These are phyloP conservation scores for Eupleurogrammus muticus DNA, from an alignment of 2,797 vertebrate genomes.

Conservation along the genomic window DNA sequence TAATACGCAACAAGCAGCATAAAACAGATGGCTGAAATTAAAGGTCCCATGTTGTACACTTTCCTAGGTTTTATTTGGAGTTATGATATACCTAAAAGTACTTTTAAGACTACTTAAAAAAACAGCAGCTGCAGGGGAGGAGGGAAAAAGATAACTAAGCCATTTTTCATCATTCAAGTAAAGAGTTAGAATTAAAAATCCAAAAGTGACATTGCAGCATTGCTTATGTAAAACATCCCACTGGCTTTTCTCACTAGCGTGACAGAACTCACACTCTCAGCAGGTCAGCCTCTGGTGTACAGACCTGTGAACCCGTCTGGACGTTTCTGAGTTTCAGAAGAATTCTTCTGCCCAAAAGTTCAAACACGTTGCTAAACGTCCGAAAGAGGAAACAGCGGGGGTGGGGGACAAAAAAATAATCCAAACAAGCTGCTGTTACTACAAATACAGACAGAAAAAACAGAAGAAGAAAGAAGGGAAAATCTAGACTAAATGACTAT, in stretches of 20 bases:
- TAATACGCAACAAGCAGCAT: background rate
- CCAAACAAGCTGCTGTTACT: background rate
- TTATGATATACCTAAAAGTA: no score
- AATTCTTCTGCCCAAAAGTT: background rate
- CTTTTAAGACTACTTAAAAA: no score
- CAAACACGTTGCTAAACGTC: background rate
- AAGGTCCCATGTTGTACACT: no score
- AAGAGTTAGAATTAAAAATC: background rate
- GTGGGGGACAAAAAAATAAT: background rate
- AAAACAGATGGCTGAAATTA: background rate
- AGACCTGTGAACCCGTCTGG: background rate
- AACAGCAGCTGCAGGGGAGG: no score
- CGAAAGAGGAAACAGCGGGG: background rate
- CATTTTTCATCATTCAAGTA: background rate
- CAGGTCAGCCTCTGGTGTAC: background rate
- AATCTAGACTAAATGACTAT: no score
- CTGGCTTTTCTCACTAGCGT: no score
- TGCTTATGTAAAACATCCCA: no score
- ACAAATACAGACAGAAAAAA: slow-evolving; percentile 4
- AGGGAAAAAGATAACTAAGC: no score
- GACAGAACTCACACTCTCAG: background rate
- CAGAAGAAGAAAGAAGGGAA: background rate
- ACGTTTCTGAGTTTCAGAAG: background rate
- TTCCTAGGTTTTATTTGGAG: no score
- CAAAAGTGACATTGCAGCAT: no score